Evolutionary conservation across 1,140 invertebrate genomes (phyloP).

Genomic region (Drosophila micromelanica): DNA sequence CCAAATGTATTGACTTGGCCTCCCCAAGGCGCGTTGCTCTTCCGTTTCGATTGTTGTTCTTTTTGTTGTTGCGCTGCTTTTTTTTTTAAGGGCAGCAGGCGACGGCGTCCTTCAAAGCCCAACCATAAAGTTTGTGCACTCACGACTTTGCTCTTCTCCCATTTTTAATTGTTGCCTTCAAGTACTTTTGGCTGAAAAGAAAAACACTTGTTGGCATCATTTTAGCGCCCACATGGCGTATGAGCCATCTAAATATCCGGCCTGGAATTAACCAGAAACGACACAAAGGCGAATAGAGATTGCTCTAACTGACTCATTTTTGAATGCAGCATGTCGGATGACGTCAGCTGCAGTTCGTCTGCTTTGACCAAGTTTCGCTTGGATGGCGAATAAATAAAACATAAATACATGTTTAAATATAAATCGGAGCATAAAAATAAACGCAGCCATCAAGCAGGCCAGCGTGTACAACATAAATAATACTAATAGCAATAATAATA

Average conservation of each 20-base stretch:
- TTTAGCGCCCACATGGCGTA: constrained; percentile 45
- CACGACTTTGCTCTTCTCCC: constrained; percentile 13
- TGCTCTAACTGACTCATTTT: constrained; percentile 30
- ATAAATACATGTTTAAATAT: constrained; percentile 39
- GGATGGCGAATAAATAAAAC: constrained; percentile 32
- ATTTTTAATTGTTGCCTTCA: constrained; percentile 32
- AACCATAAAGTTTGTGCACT: constrained; percentile 12
- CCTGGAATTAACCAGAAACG: constrained; percentile 24
- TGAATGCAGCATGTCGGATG: constrained; percentile 19
- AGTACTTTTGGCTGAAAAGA: constrained; percentile 1
- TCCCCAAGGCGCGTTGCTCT: constrained; percentile 41
- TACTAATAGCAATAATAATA: constrained; percentile 39
- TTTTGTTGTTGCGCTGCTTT: constrained; percentile 21
- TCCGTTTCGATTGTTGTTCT: constrained; percentile 25
- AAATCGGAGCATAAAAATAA: constrained; percentile 49
- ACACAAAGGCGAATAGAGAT: constrained; percentile 13
- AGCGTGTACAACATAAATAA: constrained; percentile 27
- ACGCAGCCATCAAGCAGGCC: constrained; percentile 33
- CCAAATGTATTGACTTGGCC: constrained; percentile 54
- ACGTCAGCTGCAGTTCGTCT: constrained; percentile 38
- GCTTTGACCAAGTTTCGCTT: constrained; percentile 3
- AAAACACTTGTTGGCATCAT: constrained; percentile 45
- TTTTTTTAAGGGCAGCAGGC: constrained; percentile 54
- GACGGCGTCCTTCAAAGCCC: constrained; percentile 42
- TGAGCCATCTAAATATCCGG: constrained; percentile 20